These are phyloP conservation scores for Monomorium pharaonis DNA, from an alignment of 1,140 invertebrate genomes.

Conservation along the genomic window DNA sequence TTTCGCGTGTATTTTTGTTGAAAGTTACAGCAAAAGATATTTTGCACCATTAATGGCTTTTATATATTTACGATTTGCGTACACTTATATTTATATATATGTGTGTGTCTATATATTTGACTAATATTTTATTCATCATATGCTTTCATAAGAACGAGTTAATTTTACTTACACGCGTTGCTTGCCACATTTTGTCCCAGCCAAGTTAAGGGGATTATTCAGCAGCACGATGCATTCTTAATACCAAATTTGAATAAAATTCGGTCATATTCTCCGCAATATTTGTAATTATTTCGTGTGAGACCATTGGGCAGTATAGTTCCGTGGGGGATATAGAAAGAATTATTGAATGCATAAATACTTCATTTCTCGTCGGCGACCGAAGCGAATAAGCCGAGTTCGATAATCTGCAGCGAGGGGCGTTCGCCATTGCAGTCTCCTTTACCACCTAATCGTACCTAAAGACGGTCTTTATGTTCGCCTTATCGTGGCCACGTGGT, in stretches of 20 bases:
- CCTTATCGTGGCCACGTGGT: conserved; percentile 48
- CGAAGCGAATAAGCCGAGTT: neutral
- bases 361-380: conserved; percentile 5
- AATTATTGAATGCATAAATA: conserved; percentile 36
- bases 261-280: neutral
- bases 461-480: conserved; percentile 53
- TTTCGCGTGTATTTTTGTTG: neutral
- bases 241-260: conserved; percentile 16
- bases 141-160: neutral
- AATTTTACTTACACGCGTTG: conserved; percentile 19
- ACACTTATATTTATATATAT: neutral
- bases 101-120: neutral
- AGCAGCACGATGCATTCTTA: neutral
- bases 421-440: conserved; percentile 40
- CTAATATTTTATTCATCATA: conserved; percentile 32
- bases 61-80: conserved; percentile 6
- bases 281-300: conserved; percentile 15
- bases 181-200: neutral
- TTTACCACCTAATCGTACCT: conserved; percentile 62
- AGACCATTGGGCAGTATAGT: neutral
- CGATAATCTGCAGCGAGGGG: conserved; percentile 39
- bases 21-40: neutral
- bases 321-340: neutral
- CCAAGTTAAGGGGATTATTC: neutral
- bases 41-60: conserved; percentile 18